Conservation (phyloP, 2,888 invertebrate species). For the Eupithecia tripunctaria region DNA sequence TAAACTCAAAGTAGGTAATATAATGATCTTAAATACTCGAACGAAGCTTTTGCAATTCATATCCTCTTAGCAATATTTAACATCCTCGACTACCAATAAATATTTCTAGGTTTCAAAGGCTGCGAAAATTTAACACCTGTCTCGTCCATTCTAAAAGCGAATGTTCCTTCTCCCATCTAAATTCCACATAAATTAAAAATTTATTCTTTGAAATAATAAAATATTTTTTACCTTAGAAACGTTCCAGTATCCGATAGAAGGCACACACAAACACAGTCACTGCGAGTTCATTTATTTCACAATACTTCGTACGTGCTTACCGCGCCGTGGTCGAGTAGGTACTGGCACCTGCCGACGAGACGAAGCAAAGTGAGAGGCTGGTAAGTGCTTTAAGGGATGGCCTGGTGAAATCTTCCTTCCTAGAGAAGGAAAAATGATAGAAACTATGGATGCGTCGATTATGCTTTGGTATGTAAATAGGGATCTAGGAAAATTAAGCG, state of each 20-base stretch:
- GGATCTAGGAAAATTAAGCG: background rate
- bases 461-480: background rate
- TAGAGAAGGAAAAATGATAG: constrained; percentile 29
- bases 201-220: background rate
- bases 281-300: constrained; percentile 37
- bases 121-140: constrained; percentile 7
- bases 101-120: constrained; percentile 4
- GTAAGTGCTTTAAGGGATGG: constrained; percentile 45
- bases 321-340: constrained; percentile 69
- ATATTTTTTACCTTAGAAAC: constrained; percentile 28
- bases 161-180: background rate
- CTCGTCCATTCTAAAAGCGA: background rate
- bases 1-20: background rate
- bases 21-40: background rate
- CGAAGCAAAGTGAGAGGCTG: constrained; percentile 59
- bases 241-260: constrained; percentile 33
- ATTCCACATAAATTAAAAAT: background rate
- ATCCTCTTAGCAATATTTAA: background rate
- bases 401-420: constrained; percentile 52
- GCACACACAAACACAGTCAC: constrained; percentile 37
- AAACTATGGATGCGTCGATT: background rate
- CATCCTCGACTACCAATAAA: constrained; percentile 3
- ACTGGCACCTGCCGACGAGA: constrained; percentile 61
- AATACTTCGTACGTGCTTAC: constrained; percentile 58
- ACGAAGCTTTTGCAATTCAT: background rate